Percentiles rank a stretch among this genome's conserved stretches.
Evolutionary conservation across 2,888 invertebrate genomes (phyloP).

Genomic region (Hypsopygia costalis): DNA sequence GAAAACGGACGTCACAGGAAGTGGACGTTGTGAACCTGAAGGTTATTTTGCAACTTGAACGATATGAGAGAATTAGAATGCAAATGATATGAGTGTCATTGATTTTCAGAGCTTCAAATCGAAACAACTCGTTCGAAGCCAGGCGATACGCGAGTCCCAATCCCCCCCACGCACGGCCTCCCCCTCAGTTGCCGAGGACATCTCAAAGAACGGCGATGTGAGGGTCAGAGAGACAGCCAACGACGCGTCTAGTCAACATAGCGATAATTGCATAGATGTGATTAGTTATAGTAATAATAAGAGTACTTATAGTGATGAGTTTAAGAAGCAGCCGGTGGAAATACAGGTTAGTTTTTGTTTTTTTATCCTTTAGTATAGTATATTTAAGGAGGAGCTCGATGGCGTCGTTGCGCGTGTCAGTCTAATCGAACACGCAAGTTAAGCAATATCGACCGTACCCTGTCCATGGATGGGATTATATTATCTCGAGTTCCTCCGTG

Average conservation of each 20-base stretch:
- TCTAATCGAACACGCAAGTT: no score
- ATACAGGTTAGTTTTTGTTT: constrained; percentile 53
- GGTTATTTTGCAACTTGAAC: no score
- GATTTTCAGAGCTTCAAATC: constrained; percentile 84
- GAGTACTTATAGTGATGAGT: constrained; percentile 19
- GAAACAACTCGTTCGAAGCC: constrained; percentile 92
- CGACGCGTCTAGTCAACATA: constrained; percentile 59
- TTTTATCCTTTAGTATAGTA: no score
- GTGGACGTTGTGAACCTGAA: no score
- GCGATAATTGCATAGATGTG: constrained; percentile 36
- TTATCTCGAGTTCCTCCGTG: no score
- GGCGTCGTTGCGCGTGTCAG: no score
- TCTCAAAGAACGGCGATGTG: constrained; percentile 7
- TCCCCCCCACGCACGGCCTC: constrained; percentile 81
- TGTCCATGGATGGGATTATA: no score
- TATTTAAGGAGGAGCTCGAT: no score
- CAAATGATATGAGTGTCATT: no score
- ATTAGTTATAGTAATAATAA: constrained; percentile 28
- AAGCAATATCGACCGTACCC: no score
- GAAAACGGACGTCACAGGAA: no score
- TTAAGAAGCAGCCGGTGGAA: constrained; percentile 59
- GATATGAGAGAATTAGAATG: no score
- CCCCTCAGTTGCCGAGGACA: constrained; percentile 36
- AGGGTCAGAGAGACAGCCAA: not conserved
- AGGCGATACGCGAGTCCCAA: constrained; percentile 93